Conservation (phyloP, 23 tunicate species). For the Trididemnum miniatum region DNA sequence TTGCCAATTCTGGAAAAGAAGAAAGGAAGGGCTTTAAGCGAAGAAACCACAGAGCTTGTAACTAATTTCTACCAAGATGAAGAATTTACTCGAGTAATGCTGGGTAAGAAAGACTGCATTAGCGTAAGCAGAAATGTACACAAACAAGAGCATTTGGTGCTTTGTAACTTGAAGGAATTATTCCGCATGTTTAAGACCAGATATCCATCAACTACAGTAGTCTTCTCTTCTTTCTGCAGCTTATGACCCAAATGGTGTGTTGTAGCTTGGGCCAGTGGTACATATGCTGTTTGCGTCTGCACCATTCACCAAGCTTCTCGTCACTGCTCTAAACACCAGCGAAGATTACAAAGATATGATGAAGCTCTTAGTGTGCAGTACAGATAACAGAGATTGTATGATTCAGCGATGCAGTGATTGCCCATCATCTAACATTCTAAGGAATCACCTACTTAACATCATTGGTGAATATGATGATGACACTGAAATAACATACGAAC, state of each 20-base stretch:
- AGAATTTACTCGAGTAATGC: conserved; percentile 34
- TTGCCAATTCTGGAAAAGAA: conserved; percentile 18
- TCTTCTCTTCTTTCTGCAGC: conserved; percentile 39
- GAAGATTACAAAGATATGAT: conserved; percentile 36
- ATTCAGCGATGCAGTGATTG: conserved; percentile 34
- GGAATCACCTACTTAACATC: conserved; percentile 1
- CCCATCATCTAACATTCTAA: conserved; percentile 32
- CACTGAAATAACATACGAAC: conserved; percentile 38
- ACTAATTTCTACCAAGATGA: conserved; percentile 34
- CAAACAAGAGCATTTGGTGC: conserved; percentile 31
- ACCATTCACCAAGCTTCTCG: conserved; percentile 36
- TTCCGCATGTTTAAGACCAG: conserved; percentile 24
- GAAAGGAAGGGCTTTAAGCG: conserved; percentile 19
- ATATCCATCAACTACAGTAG: conserved; percentile 27
- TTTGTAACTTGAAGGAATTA: conserved; percentile 38
- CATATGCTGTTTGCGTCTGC: conserved; percentile 49
- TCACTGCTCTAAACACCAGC: conserved; percentile 22
- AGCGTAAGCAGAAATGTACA: conserved; percentile 41
- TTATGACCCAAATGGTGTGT: conserved; percentile 49
- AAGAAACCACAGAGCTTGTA: conserved; percentile 26
- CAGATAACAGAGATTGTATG: conserved; percentile 39
- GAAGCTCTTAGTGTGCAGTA: conserved; percentile 23
- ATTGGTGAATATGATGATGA: conserved; percentile 28
- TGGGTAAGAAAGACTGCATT: conserved; percentile 36
- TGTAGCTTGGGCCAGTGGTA: conserved; percentile 29